These are phyloP conservation scores for Yponomeuta sedellus DNA, from an alignment of 2,888 invertebrate species.

Conservation along the genomic window DNA sequence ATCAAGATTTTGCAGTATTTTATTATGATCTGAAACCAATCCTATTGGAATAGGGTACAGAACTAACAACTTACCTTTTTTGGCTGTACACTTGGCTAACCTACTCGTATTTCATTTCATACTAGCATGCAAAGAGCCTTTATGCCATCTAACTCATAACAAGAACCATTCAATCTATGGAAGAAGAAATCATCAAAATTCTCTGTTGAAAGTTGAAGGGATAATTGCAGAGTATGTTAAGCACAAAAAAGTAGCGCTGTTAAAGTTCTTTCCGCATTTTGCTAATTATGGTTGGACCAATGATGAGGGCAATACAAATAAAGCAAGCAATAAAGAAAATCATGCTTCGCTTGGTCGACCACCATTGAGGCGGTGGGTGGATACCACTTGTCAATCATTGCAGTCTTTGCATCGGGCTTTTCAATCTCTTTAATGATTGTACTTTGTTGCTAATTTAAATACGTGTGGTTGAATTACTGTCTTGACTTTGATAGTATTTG, in stretches of 20 bases:
- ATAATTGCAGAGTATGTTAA: neutral
- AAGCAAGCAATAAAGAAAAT: constrained; percentile 34
- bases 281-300: constrained; percentile 45
- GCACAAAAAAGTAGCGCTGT: constrained; percentile 19
- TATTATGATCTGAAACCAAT: neutral
- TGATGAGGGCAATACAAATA: constrained; percentile 18
- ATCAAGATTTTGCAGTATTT: neutral
- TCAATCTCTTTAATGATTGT: constrained; percentile 40
- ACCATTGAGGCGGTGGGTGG: constrained; percentile 51
- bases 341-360: constrained; percentile 43
- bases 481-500: neutral
- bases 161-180: neutral
- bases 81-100: neutral
- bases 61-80: neutral
- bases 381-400: constrained; percentile 58
- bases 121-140: neutral
- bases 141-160: neutral
- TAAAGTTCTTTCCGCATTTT: constrained; percentile 45
- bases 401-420: constrained; percentile 28
- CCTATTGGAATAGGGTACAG: neutral
- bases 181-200: constrained; percentile 5
- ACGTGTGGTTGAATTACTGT: neutral
- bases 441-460: neutral
- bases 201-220: constrained; percentile 2
- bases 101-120: neutral